Conservation (phyloP, 2,113 vertebrate species). For the Poeciliopsis turrubarensis region DNA sequence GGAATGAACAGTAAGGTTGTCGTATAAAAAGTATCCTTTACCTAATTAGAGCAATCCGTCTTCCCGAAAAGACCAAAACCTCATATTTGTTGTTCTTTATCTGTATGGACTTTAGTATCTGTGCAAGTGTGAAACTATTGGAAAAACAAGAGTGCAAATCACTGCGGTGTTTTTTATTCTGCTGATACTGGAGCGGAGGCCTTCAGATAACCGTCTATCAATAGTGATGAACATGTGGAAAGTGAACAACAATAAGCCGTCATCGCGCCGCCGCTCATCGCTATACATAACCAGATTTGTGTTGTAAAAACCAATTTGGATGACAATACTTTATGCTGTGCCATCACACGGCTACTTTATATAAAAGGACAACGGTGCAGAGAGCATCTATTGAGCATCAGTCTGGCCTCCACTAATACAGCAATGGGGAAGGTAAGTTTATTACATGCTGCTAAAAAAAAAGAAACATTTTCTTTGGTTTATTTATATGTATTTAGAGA, state of each 20-base stretch:
- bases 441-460: slow-evolving; percentile 20
- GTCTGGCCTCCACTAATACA: slow-evolving; percentile 36
- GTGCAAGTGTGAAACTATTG: not conserved
- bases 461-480: not conserved
- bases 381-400: slow-evolving; percentile 32
- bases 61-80: not conserved
- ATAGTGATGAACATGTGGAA: slow-evolving; percentile 68
- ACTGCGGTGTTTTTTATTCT: slow-evolving; percentile 54
- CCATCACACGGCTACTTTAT: slow-evolving; percentile 70
- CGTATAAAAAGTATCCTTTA: too few species aligned
- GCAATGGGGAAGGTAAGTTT: slow-evolving; percentile 74
- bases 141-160: not conserved
- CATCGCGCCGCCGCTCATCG: slow-evolving; percentile 16
- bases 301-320: slow-evolving; percentile 65
- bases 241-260: slow-evolving; percentile 60
- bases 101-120: not conserved
- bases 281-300: slow-evolving; percentile 62
- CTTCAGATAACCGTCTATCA: slow-evolving; percentile 28
- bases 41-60: too few species aligned
- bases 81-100: not conserved
- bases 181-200: slow-evolving; percentile 43
- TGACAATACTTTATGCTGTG: slow-evolving; percentile 77
- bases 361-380: slow-evolving; percentile 56
- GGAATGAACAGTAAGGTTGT: too few species aligned
- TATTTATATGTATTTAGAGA: not conserved